These are phyloP conservation scores for Pygoscelis antarcticus DNA, from an alignment of 2,113 vertebrate genomes.

Conservation along the genomic window DNA sequence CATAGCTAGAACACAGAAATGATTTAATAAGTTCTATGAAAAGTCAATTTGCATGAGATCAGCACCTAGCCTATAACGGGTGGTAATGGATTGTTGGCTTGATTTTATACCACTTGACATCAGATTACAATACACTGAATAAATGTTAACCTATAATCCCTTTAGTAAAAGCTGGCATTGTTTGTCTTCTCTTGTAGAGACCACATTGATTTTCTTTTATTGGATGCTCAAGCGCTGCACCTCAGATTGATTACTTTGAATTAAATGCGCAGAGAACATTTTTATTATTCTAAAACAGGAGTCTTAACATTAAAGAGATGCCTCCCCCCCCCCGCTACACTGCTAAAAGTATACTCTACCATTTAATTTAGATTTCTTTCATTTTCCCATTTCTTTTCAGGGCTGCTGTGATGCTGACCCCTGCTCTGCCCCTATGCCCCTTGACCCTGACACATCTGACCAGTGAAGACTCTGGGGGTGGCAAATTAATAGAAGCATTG, in stretches of 20 bases:
- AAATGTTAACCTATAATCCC: slow-evolving; percentile 97
- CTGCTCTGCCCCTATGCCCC: slow-evolving; percentile 91
- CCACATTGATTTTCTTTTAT: slow-evolving; percentile 93
- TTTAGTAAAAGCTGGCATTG: slow-evolving; percentile 86
- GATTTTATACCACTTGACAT: slow-evolving; percentile 89
- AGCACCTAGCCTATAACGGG: slow-evolving; percentile 85
- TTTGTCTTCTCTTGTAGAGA: slow-evolving; percentile 87
- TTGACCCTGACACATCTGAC: slow-evolving; percentile 97
- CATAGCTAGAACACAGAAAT: slow-evolving; percentile 73
- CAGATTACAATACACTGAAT: slow-evolving; percentile 89
- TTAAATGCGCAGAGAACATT: slow-evolving; percentile 89
- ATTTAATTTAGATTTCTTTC: slow-evolving; percentile 79
- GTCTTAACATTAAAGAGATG: slow-evolving; percentile 74
- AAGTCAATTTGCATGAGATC: slow-evolving; percentile 87
- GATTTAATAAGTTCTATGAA: slow-evolving; percentile 81
- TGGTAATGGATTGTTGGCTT: slow-evolving; percentile 90
- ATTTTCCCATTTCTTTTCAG: slow-evolving; percentile 78
- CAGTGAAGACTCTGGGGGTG: slow-evolving; percentile 94
- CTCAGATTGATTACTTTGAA: slow-evolving; percentile 94
- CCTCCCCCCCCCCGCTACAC: background rate
- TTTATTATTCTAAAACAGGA: slow-evolving; percentile 83
- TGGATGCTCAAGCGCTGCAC: slow-evolving; percentile 87
- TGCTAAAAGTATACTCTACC: slow-evolving; percentile 52
- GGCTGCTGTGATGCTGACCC: slow-evolving; percentile 89
- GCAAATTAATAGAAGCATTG: slow-evolving; percentile 98